Evolutionary conservation across 2,797 vertebrate species (phyloP).

Genomic region (Chelonia mydas): DNA sequence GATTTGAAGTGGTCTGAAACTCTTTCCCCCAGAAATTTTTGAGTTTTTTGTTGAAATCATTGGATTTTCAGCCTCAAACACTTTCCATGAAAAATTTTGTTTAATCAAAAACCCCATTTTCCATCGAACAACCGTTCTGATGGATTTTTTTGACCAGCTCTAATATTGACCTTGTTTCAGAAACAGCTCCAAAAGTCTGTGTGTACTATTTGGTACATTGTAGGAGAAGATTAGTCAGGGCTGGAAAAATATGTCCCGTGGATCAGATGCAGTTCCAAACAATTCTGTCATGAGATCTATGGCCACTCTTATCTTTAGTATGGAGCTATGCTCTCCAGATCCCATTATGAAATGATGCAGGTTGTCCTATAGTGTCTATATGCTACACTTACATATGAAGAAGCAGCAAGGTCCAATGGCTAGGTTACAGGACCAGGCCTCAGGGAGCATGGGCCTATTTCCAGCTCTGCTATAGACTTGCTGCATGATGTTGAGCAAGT

Average conservation of each 20-base stretch:
- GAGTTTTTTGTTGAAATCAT: not conserved
- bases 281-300: not conserved
- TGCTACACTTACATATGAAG: not conserved
- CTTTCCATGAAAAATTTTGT: not conserved
- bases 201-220: not conserved
- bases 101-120: not conserved
- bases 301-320: rapidly evolving
- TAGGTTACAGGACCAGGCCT: not conserved
- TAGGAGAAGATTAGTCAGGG: not conserved
- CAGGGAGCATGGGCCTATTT: not conserved
- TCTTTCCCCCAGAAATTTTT: not conserved
- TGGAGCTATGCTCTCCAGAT: not conserved
- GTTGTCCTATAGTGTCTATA: not conserved
- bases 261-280: not conserved
- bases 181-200: not conserved
- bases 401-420: not conserved
- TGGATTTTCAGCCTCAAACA: not conserved
- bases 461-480: not conserved
- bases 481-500: not conserved
- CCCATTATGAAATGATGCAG: rapidly evolving
- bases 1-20: not conserved
- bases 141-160: not conserved
- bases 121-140: not conserved
- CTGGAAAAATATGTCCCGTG: not conserved
- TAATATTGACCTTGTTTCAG: rapidly evolving